These are phyloP conservation scores for Oxycera nigricornis DNA, from an alignment of 2,888 invertebrate genomes.

Conservation along the genomic window DNA sequence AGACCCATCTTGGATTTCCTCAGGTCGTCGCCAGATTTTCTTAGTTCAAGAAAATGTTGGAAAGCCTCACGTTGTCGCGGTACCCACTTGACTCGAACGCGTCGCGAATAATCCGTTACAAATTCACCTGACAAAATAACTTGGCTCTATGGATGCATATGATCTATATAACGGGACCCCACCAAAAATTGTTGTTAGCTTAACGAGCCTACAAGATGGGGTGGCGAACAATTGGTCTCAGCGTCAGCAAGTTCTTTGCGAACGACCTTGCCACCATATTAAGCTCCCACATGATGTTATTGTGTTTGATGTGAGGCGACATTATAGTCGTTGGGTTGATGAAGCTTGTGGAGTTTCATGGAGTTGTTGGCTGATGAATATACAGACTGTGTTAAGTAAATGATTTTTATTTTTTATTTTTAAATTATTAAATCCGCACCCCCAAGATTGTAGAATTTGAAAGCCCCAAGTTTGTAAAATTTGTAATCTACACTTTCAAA, in stretches of 20 bases:
- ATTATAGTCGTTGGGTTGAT: background rate
- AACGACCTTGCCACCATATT: slow-evolving; percentile 45
- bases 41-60: background rate
- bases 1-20: slow-evolving; percentile 35
- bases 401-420: too few species aligned
- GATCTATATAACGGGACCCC: slow-evolving; percentile 46
- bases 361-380: background rate
- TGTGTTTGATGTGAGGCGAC: background rate
- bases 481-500: too few species aligned
- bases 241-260: slow-evolving; percentile 25
- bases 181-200: background rate
- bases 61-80: background rate
- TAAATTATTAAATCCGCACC: too few species aligned
- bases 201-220: slow-evolving; percentile 8
- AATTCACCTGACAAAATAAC: slow-evolving; percentile 46
- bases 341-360: background rate
- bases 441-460: too few species aligned
- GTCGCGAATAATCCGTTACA: slow-evolving; percentile 41
- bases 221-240: slow-evolving; percentile 36
- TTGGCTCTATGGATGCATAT: slow-evolving; percentile 20
- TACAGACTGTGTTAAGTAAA: slow-evolving; percentile 21
- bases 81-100: background rate
- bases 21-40: slow-evolving; percentile 18
- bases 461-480: too few species aligned
- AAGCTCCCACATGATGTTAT: slow-evolving; percentile 37